phyloP scores from a whole-genome alignment of 2,797 vertebrate genomes.

The Halcyon smyrnensis region DNA sequence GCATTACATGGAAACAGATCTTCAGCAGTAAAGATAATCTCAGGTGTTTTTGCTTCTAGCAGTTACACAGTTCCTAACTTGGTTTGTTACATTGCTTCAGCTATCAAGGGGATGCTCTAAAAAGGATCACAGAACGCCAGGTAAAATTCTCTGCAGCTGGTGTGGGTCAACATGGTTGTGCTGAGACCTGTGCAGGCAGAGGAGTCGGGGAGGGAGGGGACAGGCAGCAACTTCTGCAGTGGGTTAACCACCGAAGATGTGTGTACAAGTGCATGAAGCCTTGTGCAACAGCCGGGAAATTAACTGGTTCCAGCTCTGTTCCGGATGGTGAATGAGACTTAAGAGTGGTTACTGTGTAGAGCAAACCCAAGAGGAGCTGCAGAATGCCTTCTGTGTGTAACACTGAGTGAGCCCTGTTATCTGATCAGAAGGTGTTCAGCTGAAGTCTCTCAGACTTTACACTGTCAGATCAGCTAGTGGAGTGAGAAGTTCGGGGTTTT shows the following conservation, averaged over 20 bases:
- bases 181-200: background rate
- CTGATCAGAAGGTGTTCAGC: background rate
- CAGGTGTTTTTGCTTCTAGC: background rate
- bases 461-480: background rate
- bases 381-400: background rate
- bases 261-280: background rate
- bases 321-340: background rate
- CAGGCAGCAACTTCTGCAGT: background rate
- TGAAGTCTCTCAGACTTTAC: background rate
- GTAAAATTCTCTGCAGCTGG: background rate
- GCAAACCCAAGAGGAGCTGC: background rate
- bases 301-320: background rate
- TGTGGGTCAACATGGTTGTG: fast-evolving
- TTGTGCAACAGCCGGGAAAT: background rate
- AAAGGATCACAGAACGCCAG: background rate
- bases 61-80: fast-evolving
- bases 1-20: background rate
- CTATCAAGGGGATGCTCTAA: fast-evolving
- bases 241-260: background rate
- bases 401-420: background rate
- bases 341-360: background rate
- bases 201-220: background rate
- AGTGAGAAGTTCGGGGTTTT: background rate
- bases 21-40: background rate
- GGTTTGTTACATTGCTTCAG: fast-evolving